Conservation (phyloP, 2,113 vertebrate species). For the Ammodytes marinus region DNA sequence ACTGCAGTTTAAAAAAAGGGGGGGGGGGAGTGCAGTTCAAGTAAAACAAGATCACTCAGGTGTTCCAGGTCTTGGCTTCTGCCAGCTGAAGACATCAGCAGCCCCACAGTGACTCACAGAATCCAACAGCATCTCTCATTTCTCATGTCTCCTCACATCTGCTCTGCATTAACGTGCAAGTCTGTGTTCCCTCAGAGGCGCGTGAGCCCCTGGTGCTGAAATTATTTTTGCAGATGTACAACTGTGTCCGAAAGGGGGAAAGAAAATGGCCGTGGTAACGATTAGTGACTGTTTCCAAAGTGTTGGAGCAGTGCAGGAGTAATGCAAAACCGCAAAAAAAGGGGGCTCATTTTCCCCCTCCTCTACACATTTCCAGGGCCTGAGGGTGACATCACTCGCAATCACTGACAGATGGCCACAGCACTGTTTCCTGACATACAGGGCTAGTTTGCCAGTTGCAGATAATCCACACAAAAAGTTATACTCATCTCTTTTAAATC, state of each 20-base stretch:
- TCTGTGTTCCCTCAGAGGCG: constrained; percentile 64
- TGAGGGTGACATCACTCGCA: constrained; percentile 69
- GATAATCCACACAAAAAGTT: constrained; percentile 35
- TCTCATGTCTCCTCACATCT: constrained; percentile 77
- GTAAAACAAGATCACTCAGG: constrained; percentile 79
- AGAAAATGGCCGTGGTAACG: constrained; percentile 38
- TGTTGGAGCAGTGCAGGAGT: constrained; percentile 27
- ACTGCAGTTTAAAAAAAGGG: background rate
- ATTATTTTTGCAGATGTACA: constrained; percentile 77
- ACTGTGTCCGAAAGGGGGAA: background rate
- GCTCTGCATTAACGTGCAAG: constrained; percentile 75
- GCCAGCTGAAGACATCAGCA: constrained; percentile 58
- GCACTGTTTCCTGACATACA: constrained; percentile 42
- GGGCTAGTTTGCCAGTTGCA: constrained; percentile 23
- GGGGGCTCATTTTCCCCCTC: constrained; percentile 48
- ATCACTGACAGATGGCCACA: constrained; percentile 68
- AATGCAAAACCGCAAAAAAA: constrained; percentile 44
- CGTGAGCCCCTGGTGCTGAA: constrained; percentile 54
- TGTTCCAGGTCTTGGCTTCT: constrained; percentile 63
- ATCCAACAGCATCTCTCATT: constrained; percentile 54
- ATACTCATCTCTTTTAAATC: constrained; percentile 10
- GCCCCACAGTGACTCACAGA: constrained; percentile 51
- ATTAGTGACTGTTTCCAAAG: constrained; percentile 61
- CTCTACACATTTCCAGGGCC: constrained; percentile 44
- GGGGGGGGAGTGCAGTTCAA: constrained; percentile 48